Evolutionary conservation across 2,113 vertebrate species (phyloP).

Genomic region (Sus scrofa): T2T-Sscrofa CM000827.6:98034501-98035000

Average conservation of each 20-base stretch:
- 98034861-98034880: background rate
- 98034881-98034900: background rate
- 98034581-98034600: background rate
- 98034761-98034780: background rate
- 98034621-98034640: background rate
- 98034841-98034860: background rate
- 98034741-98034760: background rate
- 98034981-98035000: slow-evolving; percentile 28
- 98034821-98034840: background rate
- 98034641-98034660: background rate
- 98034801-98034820: background rate
- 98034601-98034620: background rate
- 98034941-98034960: background rate
- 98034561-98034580: background rate
- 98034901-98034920: slow-evolving; percentile 28
- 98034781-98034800: background rate
- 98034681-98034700: background rate
- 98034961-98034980: slow-evolving; percentile 42
- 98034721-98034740: background rate
- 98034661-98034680: background rate
- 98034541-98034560: background rate
- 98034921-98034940: slow-evolving; percentile 31
- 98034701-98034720: background rate
- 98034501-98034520: background rate
- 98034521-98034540: background rate